Evolutionary conservation across 2,888 invertebrate species (phyloP).

Genomic region (Lycophotia porphyrea): DNA sequence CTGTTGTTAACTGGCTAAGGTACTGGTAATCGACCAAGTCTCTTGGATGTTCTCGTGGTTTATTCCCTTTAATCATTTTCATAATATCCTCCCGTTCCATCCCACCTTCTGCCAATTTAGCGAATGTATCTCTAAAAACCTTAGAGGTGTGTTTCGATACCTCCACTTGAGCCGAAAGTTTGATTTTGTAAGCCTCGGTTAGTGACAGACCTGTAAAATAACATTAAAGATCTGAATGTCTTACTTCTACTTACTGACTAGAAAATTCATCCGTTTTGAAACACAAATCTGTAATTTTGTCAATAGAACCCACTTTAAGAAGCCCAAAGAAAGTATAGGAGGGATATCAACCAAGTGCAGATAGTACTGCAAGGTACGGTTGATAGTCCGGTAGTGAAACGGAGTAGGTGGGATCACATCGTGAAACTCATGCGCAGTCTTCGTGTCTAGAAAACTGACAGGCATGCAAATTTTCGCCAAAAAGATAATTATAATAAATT

Average conservation of each 20-base stretch:
- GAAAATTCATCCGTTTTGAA: not conserved
- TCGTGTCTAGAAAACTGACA: not conserved
- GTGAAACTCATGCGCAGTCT: not conserved
- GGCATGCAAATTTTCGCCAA: not conserved
- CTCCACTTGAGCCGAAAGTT: conserved; percentile 57
- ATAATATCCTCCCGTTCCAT: not conserved
- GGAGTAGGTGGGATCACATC: not conserved
- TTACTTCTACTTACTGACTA: not conserved
- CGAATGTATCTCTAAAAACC: not conserved
- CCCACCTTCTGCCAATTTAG: not conserved
- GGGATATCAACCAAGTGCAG: not conserved
- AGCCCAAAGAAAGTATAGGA: not conserved
- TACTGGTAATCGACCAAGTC: not conserved
- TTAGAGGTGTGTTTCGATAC: conserved; percentile 34
- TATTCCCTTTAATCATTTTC: not conserved
- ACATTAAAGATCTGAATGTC: not conserved
- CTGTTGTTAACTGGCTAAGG: not conserved
- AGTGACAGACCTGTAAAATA: conserved; percentile 36
- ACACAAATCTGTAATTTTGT: not conserved
- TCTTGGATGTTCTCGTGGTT: not conserved
- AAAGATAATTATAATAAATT: not conserved
- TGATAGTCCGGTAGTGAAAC: not conserved
- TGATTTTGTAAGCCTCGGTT: conserved; percentile 45
- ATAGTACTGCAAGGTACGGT: not conserved
- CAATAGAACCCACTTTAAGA: not conserved